Percentiles rank a stretch among this genome's conserved stretches.
These are phyloP conservation scores for Steatocranus sp. DNA, from an alignment of 2,797 vertebrate species.

Conservation along the genomic window DNA sequence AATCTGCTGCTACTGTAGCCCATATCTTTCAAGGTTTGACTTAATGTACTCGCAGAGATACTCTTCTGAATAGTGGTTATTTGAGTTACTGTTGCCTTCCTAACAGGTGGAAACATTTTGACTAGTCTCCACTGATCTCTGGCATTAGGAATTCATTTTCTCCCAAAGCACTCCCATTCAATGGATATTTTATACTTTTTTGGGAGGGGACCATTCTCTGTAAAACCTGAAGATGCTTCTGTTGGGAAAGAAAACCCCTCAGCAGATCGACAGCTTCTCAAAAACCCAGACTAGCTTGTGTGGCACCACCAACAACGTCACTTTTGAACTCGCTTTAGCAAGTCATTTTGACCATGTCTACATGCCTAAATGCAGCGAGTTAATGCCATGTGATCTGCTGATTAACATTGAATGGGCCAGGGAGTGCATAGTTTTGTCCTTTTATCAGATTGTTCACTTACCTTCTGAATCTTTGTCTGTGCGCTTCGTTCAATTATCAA, in stretches of 20 bases:
- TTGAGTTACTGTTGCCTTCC: background rate
- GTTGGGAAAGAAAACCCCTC: rapidly evolving
- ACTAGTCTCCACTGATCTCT: background rate
- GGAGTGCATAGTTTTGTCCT: background rate
- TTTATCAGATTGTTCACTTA: background rate
- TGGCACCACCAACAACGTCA: background rate
- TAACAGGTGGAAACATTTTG: background rate
- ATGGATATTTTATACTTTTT: background rate
- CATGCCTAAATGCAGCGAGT: background rate
- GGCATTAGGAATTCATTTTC: background rate
- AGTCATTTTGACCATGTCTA: background rate
- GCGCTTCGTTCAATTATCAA: background rate
- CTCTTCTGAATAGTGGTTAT: background rate
- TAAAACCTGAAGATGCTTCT: background rate
- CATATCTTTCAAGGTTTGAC: background rate
- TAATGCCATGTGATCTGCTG: background rate
- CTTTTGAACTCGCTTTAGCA: rapidly evolving
- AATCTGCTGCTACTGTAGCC: background rate
- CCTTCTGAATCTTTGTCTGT: background rate
- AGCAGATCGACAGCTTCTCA: background rate
- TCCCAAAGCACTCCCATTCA: background rate
- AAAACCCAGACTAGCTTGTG: background rate
- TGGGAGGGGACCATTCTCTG: background rate
- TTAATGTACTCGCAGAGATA: background rate
- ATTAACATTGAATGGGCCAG: background rate